Base-by-base conservation (phyloP, 2,113 vertebrate genomes). In the Pholis gunnellus region DNA sequence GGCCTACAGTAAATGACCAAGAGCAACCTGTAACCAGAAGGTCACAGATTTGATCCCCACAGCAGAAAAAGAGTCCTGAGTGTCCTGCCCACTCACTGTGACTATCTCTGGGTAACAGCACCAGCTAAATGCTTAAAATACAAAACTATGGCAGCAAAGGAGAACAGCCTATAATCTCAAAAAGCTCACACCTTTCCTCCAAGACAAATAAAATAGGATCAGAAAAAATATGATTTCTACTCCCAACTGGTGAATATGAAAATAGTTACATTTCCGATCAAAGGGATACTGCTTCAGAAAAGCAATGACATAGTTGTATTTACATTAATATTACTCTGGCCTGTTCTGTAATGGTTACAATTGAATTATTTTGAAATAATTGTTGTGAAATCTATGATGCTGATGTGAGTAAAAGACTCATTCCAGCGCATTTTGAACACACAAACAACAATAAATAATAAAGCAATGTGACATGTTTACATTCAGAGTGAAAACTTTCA, bases 261-360 rank as follows among this genome's bases (percentile, higher is more conserved):
- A 91, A 89, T 91, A 90, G 89, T 91, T 82, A 90, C 88, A 89
- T 72, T 87, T 87, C 25, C 40, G 48, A 79, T 82, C 68, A 29
- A 86, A 86, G 76, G 66, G 57, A 81, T 84, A 75, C 68, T 52
- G 84, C 65, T 85, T 78, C 14, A 88, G 79, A 85, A 80, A 78
- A 79, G 54, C 29, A 78, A 59, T 64, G 59, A 72, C 83, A 83
- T 78, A 72, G 50, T 86, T 86, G 36, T 92, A 94, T 93, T 87
- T 93, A 94, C 93, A 94, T 44, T 77, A 83, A 89, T 72, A 78
- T 60, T 81, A 31, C 59, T 82, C 66, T 84, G 86, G 79, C 76
- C 66, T 76, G 20, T 61, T 15, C 25, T 88, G 60, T 44, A 31
- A 66, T 75, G 56, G 67, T 74, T 83, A 68, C 72, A 48, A 63